Percentiles rank a stretch among this genome's conserved stretches.
These are phyloP conservation scores for Nasonia longicornis DNA, from an alignment of 1,140 invertebrate species.

Conservation along the genomic window DNA sequence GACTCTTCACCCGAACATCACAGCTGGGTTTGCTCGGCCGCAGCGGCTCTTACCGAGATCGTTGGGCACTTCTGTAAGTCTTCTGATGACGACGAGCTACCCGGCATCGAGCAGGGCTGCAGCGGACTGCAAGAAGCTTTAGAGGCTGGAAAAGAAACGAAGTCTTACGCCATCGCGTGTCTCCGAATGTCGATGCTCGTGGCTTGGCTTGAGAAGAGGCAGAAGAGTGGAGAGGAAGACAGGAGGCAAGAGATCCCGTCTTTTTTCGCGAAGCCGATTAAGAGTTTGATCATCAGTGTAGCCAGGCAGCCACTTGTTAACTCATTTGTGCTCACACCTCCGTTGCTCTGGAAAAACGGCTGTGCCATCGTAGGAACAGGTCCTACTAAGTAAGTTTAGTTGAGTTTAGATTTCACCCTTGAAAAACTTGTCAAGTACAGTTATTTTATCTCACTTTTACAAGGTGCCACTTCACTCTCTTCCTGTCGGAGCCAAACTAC, in stretches of 20 bases:
- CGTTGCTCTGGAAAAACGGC: slow-evolving; percentile 76
- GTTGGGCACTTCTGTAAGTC: slow-evolving; percentile 54
- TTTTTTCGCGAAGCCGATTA: slow-evolving; percentile 63
- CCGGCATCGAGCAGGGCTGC: slow-evolving; percentile 49
- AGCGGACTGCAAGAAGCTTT: slow-evolving; percentile 59
- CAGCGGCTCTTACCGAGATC: slow-evolving; percentile 61
- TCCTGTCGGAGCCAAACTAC: slow-evolving; percentile 71
- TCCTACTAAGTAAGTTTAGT: slow-evolving; percentile 61
- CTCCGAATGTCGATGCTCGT: slow-evolving; percentile 68
- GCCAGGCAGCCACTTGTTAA: slow-evolving; percentile 75
- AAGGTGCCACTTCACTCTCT: slow-evolving; percentile 72
- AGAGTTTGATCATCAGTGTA: slow-evolving; percentile 70
- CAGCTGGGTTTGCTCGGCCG: slow-evolving; percentile 68
- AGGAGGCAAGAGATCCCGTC: slow-evolving; percentile 59
- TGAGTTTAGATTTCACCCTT: neutral
- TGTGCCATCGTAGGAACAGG: slow-evolving; percentile 71
- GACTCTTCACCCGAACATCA: slow-evolving; percentile 56
- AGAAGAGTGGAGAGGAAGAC: slow-evolving; percentile 61
- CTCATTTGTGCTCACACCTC: slow-evolving; percentile 76
- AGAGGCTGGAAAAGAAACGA: slow-evolving; percentile 59
- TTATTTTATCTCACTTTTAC: neutral
- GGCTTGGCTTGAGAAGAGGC: slow-evolving; percentile 70
- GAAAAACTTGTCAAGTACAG: neutral
- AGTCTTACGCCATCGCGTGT: slow-evolving; percentile 64
- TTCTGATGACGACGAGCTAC: slow-evolving; percentile 58